phyloP scores from a whole-genome alignment of 2,797 vertebrate species.

The Tinamus major region DNA sequence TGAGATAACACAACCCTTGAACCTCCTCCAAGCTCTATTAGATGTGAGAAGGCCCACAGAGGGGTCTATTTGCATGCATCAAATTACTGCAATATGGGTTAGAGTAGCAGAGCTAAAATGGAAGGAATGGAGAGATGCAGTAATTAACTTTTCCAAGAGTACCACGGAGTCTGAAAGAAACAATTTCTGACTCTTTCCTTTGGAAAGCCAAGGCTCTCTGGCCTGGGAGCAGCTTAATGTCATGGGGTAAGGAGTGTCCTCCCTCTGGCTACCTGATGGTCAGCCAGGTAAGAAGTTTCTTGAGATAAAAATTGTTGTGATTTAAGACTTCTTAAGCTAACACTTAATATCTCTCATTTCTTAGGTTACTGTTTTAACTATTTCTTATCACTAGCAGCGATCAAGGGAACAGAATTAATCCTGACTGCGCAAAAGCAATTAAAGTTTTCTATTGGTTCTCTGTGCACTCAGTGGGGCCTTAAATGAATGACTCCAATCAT shows the following conservation, averaged over 20 bases:
- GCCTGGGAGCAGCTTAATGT: not conserved
- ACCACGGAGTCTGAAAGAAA: not conserved
- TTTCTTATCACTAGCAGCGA: not conserved
- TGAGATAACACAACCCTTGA: not conserved
- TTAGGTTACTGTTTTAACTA: not conserved
- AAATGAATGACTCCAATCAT: not conserved
- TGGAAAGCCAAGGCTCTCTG: not conserved
- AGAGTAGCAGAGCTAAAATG: not conserved
- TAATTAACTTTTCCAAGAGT: not conserved
- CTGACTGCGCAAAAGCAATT: not conserved
- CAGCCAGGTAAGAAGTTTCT: not conserved
- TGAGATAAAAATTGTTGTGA: not conserved
- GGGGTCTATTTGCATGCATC: not conserved
- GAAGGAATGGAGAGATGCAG: not conserved
- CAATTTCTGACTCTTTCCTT: not conserved
- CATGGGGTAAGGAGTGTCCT: not conserved
- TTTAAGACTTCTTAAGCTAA: not conserved
- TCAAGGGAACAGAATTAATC: not conserved
- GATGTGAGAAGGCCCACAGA: not conserved
- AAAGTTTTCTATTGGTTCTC: not conserved
- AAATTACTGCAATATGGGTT: not conserved
- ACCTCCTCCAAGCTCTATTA: not conserved
- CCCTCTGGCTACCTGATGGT: not conserved
- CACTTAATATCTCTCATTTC: not conserved
- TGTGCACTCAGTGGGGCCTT: not conserved